phyloP scores from a whole-genome alignment of 1,140 invertebrate genomes.

The Zaprionus nigranus region DNA sequence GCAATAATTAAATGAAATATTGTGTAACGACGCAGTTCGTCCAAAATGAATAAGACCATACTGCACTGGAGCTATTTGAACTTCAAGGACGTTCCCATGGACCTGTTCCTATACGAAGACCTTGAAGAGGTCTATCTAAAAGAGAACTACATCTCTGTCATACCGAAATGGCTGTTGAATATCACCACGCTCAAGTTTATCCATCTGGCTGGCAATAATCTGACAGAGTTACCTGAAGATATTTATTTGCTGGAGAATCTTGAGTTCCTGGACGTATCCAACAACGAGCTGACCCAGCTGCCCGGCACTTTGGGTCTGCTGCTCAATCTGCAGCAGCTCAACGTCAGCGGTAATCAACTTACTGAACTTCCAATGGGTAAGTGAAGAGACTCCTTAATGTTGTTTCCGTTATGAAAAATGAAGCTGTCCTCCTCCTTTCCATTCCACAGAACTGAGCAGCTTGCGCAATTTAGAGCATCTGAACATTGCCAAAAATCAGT shows the following conservation, averaged over 20 bases:
- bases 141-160: slow-evolving; percentile 81
- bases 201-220: slow-evolving; percentile 78
- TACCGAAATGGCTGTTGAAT: slow-evolving; percentile 81
- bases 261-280: slow-evolving; percentile 80
- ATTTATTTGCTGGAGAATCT: slow-evolving; percentile 81
- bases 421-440: not conserved
- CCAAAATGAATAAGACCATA: slow-evolving; percentile 79
- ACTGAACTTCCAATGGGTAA: slow-evolving; percentile 70
- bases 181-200: slow-evolving; percentile 81
- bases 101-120: slow-evolving; percentile 77
- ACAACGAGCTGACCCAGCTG: slow-evolving; percentile 70
- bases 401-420: not conserved
- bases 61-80: slow-evolving; percentile 84
- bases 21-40: slow-evolving; percentile 57
- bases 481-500: slow-evolving; percentile 76
- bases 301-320: slow-evolving; percentile 71
- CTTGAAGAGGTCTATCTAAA: slow-evolving; percentile 81
- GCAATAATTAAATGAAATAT: slow-evolving; percentile 42
- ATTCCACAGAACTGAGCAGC: slow-evolving; percentile 66
- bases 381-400: slow-evolving; percentile 33
- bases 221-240: slow-evolving; percentile 67
- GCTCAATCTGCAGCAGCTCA: slow-evolving; percentile 67
- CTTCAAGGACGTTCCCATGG: slow-evolving; percentile 81
- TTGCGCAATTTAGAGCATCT: slow-evolving; percentile 78
- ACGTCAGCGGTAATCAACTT: slow-evolving; percentile 76